Base-by-base conservation (phyloP, 2,113 vertebrate genomes). In the Scophthalmus maximus region DNA sequence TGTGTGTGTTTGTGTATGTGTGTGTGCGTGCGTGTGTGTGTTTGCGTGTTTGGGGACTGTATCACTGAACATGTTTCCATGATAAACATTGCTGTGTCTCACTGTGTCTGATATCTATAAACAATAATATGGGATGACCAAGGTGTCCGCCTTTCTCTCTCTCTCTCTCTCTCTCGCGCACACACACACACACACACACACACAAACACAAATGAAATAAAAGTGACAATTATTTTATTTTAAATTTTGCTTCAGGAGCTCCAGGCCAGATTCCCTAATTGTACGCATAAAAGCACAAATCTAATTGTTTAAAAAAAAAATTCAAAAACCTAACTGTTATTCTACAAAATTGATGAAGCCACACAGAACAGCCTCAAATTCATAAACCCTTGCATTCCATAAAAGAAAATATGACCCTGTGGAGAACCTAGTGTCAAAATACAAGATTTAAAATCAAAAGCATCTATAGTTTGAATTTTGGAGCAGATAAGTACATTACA, bases 1-100 rank as follows among this genome's bases (percentile, higher is more conserved):
- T 32, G 29, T 78, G 44, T 63, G 67, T 76, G 68, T 58, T 26
- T 58, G 63, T 20, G 44, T 47, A 7, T 49, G 27, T 40, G 38
- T 55, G n/a, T 53, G 20, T 22, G 58, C 52, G 64, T 18, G n/a
- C n/a, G n/a, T n/a, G n/a, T n/a, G n/a, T n/a, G n/a, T n/a, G n/a
- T n/a, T n/a, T n/a, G n/a, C n/a, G n/a, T n/a, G n/a, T n/a, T n/a
- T n/a, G 27, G 9, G 6, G 15, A 64, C 52, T 56, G 46, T 74
- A 68, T 68, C 0, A 47, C 23, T 60, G 36, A 57, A 66, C 38
- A 53, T 15, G 79, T 91, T 90, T 89, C 85, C 78, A 88, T 51
- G 10, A 60, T 83, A 86, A 91, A 92, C 84, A 84, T 80, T 76
- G 44, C 26, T 65, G 79, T 72, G 63, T 78, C 58, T 71, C 59